These are phyloP conservation scores for Nematopogon swammerdamellus DNA, from an alignment of 2,888 invertebrate species.

Conservation along the genomic window DNA sequence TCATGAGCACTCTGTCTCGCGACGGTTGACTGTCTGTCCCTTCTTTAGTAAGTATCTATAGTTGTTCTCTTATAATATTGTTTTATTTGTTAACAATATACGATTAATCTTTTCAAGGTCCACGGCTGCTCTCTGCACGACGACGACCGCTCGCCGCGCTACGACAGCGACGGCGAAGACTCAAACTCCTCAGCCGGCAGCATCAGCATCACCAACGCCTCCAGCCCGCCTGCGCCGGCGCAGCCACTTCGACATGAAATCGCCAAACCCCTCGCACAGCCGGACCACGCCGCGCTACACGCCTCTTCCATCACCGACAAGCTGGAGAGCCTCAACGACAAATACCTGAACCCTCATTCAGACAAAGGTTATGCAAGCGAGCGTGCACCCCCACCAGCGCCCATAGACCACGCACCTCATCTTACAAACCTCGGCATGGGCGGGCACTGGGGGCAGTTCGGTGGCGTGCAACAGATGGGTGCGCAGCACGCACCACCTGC, in stretches of 20 bases:
- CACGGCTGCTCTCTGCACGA: slow-evolving; percentile 64
- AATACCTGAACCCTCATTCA: slow-evolving; percentile 44
- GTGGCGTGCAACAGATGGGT: slow-evolving; percentile 66
- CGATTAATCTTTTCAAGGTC: no score
- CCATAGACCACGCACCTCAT: slow-evolving; percentile 34
- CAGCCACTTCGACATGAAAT: slow-evolving; percentile 35
- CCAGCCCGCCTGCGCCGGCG: slow-evolving; percentile 51
- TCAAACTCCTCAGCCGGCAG: slow-evolving; percentile 76
- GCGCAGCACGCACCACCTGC: slow-evolving; percentile 61
- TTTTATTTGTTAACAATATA: no score
- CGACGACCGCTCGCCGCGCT: slow-evolving; percentile 69
- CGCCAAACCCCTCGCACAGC: slow-evolving; percentile 33
- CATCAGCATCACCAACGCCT: slow-evolving; percentile 63
- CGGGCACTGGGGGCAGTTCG: slow-evolving; percentile 65
- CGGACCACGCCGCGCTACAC: slow-evolving; percentile 28
- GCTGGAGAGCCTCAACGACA: slow-evolving; percentile 49
- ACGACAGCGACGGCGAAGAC: slow-evolving; percentile 88
- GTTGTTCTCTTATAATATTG: no score
- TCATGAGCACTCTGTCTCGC: no score
- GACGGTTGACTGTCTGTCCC: no score
- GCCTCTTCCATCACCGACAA: slow-evolving; percentile 48
- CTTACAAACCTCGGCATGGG: slow-evolving; percentile 57
- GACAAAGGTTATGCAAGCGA: slow-evolving; percentile 63
- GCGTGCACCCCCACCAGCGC: slow-evolving; percentile 49
- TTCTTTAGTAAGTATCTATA: no score